These are phyloP conservation scores for Pogonomyrmex californicus DNA, from an alignment of 1,140 invertebrate genomes.

Conservation along the genomic window DNA sequence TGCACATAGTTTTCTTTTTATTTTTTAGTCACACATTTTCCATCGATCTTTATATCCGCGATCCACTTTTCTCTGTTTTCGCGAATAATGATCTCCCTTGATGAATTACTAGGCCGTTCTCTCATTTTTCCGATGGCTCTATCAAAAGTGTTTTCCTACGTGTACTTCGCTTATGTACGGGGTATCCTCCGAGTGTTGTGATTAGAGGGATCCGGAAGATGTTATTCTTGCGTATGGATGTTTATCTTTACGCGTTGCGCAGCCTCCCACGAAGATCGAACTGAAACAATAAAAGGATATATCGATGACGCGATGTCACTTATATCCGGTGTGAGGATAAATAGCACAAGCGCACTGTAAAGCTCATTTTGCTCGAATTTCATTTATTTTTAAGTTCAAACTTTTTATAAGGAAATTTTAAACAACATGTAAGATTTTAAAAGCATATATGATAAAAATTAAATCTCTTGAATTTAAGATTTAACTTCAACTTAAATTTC, in stretches of 20 bases:
- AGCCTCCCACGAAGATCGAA: conserved; percentile 78
- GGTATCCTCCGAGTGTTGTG: conserved; percentile 76
- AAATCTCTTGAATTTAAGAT: background rate
- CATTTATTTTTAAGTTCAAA: background rate
- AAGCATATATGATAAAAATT: background rate
- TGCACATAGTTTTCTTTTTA: background rate
- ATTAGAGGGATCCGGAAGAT: conserved; percentile 78
- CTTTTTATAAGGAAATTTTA: background rate
- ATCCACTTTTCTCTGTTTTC: background rate
- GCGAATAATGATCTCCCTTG: conserved; percentile 37
- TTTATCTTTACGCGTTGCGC: conserved; percentile 80
- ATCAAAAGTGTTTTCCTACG: conserved; percentile 78
- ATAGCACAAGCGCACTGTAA: conserved; percentile 1
- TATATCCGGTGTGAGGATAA: conserved; percentile 4
- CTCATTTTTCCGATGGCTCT: conserved; percentile 55
- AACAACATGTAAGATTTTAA: background rate
- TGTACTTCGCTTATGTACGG: conserved; percentile 67
- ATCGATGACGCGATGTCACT: conserved; percentile 56
- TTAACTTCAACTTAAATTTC: background rate
- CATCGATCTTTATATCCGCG: background rate
- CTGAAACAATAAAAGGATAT: conserved; percentile 78
- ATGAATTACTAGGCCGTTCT: conserved; percentile 23
- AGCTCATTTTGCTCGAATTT: background rate
- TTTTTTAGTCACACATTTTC: background rate
- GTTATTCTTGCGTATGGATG: conserved; percentile 85